phyloP scores from a whole-genome alignment of 2,113 vertebrate species.

The Hystrix brachyura region DNA sequence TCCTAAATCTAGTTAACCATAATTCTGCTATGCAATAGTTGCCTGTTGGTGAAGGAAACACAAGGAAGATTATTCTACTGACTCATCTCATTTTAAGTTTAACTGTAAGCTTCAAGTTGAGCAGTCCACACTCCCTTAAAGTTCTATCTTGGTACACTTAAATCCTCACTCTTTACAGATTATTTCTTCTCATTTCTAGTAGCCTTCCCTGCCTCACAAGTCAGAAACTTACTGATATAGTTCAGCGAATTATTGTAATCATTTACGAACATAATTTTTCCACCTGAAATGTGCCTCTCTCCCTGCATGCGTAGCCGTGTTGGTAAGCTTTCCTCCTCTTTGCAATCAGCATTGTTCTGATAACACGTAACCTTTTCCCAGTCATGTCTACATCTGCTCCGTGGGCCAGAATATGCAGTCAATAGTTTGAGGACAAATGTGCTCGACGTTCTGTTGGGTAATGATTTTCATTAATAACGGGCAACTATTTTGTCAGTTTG shows the following conservation, averaged over 20 bases:
- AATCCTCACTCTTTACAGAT: neutral
- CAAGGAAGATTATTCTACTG: neutral
- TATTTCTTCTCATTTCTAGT: neutral
- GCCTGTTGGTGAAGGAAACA: neutral
- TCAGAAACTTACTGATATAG: neutral
- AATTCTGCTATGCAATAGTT: neutral
- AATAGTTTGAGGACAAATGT: neutral
- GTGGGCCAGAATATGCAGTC: neutral
- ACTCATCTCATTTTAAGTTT: neutral
- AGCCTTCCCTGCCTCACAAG: neutral
- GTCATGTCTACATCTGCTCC: neutral
- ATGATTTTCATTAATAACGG: neutral
- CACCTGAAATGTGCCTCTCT: neutral
- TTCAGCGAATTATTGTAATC: constrained; percentile 6
- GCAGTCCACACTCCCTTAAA: neutral
- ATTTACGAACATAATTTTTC: constrained; percentile 8
- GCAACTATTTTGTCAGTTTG: neutral
- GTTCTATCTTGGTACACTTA: neutral
- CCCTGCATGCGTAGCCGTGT: neutral
- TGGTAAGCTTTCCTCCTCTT: neutral
- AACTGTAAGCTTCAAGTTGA: neutral
- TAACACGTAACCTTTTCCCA: neutral
- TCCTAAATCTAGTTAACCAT: neutral
- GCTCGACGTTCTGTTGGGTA: neutral
- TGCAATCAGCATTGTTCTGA: neutral